A percentile compares a stretch with the other conserved stretches of the same genome.
Evolutionary conservation across 1,140 invertebrate species (phyloP).

Genomic region (Drosophila kepulauana): DNA sequence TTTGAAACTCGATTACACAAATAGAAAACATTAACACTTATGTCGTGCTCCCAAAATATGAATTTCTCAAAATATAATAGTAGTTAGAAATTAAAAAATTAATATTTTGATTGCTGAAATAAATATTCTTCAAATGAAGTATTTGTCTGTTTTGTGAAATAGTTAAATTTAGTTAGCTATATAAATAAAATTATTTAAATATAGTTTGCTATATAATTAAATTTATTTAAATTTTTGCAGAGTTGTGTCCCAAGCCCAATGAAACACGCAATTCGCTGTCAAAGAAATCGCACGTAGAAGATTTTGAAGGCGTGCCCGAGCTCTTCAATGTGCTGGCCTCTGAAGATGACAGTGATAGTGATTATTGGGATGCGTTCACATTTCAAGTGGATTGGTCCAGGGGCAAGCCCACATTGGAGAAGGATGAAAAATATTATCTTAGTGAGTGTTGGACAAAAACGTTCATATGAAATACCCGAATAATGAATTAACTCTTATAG

Average conservation of each 20-base stretch:
- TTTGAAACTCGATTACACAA: slow-evolving; percentile 28
- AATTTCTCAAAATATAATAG: too few species aligned
- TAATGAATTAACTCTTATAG: slow-evolving; percentile 20
- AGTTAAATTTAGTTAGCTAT: not conserved
- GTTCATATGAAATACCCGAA: slow-evolving; percentile 23
- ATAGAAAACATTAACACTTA: slow-evolving; percentile 27
- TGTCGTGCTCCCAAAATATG: not conserved
- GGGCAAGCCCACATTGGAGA: slow-evolving; percentile 76
- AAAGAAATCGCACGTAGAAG: slow-evolving; percentile 94
- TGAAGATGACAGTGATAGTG: slow-evolving; percentile 79
- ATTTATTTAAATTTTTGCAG: slow-evolving; percentile 84
- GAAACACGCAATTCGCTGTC: slow-evolving; percentile 90
- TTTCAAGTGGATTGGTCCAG: slow-evolving; percentile 89
- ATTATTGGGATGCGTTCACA: slow-evolving; percentile 91
- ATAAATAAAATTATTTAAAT: too few species aligned
- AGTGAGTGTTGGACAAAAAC: slow-evolving; percentile 53
- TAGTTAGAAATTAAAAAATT: too few species aligned
- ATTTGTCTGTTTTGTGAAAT: too few species aligned
- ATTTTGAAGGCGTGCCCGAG: slow-evolving; percentile 92
- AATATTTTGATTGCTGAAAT: too few species aligned
- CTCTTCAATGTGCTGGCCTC: slow-evolving; percentile 93
- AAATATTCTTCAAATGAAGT: too few species aligned
- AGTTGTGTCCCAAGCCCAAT: slow-evolving; percentile 95
- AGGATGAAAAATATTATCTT: slow-evolving; percentile 76
- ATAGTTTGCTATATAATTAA: not conserved